phyloP scores from a whole-genome alignment of 1,140 invertebrate species.

The Copidosoma floridanum region DNA sequence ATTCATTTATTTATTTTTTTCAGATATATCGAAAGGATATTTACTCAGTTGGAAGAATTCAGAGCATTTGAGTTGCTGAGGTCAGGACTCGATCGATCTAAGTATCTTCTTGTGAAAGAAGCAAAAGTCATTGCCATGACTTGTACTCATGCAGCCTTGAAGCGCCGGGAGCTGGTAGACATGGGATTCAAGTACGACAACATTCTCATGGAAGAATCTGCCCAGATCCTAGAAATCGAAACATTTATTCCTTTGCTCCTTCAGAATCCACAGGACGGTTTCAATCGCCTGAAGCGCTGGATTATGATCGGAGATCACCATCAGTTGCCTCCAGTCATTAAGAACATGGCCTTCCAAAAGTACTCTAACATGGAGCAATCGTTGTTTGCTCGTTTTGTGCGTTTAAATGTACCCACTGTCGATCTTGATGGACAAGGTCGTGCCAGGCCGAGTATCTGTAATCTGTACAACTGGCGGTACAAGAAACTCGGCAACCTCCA shows the following conservation, averaged over 20 bases:
- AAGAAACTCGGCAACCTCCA: conserved; percentile 89
- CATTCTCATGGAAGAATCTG: conserved; percentile 98
- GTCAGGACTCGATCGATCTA: conserved; percentile 91
- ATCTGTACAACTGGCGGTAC: conserved; percentile 97
- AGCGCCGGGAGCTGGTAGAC: conserved; percentile 93
- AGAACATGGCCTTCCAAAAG: conserved; percentile 99
- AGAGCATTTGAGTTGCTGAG: conserved; percentile 94
- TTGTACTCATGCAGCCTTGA: conserved; percentile 98
- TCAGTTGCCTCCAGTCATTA: conserved; percentile 98
- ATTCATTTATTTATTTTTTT: conserved; percentile 24
- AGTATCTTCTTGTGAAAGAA: conserved; percentile 97
- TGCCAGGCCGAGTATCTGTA: conserved; percentile 87
- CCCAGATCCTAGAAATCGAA: conserved; percentile 99
- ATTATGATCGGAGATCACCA: conserved; percentile 99
- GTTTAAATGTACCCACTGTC: conserved; percentile 94
- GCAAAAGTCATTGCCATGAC: conserved; percentile 99
- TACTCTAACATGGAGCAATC: conserved; percentile 99
- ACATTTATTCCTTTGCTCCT: conserved; percentile 97
- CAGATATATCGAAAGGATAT: conserved; percentile 92
- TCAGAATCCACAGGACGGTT: conserved; percentile 96
- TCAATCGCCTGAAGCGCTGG: conserved; percentile 96
- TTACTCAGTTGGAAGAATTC: conserved; percentile 96
- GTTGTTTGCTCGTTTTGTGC: conserved; percentile 93
- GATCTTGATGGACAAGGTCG: conserved; percentile 97
- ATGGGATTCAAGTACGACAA: conserved; percentile 98